phyloP scores from a whole-genome alignment of 2,113 vertebrate genomes.

The Hiodon tergisus region DNA sequence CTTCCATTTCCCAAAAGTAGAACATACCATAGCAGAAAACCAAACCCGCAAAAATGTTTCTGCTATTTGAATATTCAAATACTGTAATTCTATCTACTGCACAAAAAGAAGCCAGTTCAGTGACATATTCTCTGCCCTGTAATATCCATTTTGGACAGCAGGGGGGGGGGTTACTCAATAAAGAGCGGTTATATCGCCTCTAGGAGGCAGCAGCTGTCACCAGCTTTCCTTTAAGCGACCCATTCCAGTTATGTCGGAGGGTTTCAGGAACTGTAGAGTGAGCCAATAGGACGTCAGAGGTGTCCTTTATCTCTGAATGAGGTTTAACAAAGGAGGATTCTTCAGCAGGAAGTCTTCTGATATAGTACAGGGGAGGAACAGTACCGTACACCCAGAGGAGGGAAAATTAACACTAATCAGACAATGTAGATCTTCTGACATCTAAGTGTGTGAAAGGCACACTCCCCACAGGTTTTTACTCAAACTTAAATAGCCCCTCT shows the following conservation, averaged over 20 bases:
- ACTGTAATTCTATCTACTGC: not conserved
- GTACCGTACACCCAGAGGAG: no score
- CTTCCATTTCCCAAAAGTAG: no score
- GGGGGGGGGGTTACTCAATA: not conserved
- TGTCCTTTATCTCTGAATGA: not conserved
- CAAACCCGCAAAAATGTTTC: no score
- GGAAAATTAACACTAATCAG: no score
- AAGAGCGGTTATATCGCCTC: not conserved
- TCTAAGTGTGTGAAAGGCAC: no score
- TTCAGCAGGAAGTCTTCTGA: no score
- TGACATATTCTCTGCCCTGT: not conserved
- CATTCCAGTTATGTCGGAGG: not conserved
- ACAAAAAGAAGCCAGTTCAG: not conserved
- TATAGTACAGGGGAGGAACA: no score
- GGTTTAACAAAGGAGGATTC: not conserved
- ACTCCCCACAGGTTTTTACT: no score
- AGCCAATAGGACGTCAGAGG: not conserved
- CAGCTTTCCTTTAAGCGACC: not conserved
- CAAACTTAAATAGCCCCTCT: no score
- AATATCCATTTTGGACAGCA: constrained; percentile 12
- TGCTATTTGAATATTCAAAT: not conserved
- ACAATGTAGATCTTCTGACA: no score
- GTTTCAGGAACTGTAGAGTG: no score
- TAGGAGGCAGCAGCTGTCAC: not conserved
- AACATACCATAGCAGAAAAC: no score